Percentiles rank a stretch among this genome's conserved stretches.
Evolutionary conservation across 2,888 invertebrate genomes (phyloP).

Genomic region (Drosophila birchii): DNA sequence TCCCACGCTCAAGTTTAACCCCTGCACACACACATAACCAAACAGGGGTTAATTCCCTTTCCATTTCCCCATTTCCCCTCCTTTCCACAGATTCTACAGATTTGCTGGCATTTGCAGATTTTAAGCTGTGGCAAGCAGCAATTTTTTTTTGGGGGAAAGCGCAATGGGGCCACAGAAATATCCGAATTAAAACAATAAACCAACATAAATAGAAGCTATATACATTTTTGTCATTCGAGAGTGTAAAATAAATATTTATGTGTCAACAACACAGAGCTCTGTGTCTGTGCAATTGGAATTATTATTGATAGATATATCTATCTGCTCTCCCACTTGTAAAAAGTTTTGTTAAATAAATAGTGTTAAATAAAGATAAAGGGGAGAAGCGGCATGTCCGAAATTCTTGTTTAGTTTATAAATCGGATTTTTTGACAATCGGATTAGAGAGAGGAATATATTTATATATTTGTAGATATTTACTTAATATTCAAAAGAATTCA

Average conservation of each 20-base stretch:
- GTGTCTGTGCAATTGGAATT: background rate
- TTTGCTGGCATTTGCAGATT: constrained; percentile 37
- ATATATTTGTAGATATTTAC: background rate
- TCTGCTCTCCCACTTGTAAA: background rate
- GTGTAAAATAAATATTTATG: constrained; percentile 15
- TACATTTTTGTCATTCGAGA: constrained; percentile 1
- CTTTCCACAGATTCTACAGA: background rate
- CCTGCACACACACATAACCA: constrained; percentile 18
- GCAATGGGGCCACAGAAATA: background rate
- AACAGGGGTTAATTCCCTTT: background rate
- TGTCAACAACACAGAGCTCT: constrained; percentile 1
- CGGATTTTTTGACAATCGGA: constrained; percentile 1
- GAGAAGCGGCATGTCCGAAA: background rate
- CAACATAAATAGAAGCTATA: constrained; percentile 2
- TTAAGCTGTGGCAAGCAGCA: constrained; percentile 20
- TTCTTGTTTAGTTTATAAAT: constrained; percentile 5
- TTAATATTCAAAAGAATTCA: background rate
- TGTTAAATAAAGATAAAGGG: background rate
- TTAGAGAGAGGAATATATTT: background rate
- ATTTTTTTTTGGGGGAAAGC: constrained; percentile 12
- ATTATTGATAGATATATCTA: constrained; percentile 17
- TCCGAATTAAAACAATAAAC: constrained; percentile 12
- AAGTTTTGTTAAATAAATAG: constrained; percentile 6
- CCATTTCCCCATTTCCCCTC: background rate
- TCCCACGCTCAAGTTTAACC: constrained; percentile 22